Conservation (phyloP, 1,140 invertebrate genomes). For the Oreohelix idahoensis region DNA sequence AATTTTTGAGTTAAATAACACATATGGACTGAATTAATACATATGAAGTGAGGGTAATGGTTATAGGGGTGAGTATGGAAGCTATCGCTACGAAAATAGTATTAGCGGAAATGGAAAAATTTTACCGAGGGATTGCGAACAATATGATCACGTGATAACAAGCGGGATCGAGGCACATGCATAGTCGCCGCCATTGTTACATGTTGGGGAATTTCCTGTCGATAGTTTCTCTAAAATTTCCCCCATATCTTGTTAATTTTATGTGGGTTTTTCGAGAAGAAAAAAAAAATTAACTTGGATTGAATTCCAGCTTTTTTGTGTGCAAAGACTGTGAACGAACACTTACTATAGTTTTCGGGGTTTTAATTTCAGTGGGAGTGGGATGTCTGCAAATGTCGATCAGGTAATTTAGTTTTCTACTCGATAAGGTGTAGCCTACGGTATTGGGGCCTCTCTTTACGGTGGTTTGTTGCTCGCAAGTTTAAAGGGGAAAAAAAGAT, state of each 20-base stretch:
- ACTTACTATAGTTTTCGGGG: conserved; percentile 47
- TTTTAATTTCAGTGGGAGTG: conserved; percentile 63
- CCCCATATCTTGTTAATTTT: conserved; percentile 30
- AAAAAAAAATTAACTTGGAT: conserved; percentile 5
- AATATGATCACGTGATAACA: conserved; percentile 58
- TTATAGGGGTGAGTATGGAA: no score
- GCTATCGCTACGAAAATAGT: no score
- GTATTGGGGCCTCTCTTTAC: no score
- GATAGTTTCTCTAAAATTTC: conserved; percentile 43
- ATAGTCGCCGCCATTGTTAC: conserved; percentile 66
- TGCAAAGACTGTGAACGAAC: conserved; percentile 53
- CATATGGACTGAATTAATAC: no score
- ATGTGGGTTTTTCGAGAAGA: not conserved
- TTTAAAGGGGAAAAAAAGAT: no score
- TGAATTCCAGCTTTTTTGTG: conserved; percentile 37
- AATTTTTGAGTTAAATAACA: no score
- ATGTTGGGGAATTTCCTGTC: conserved; percentile 45
- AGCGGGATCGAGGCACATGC: conserved; percentile 63
- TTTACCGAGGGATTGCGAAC: no score
- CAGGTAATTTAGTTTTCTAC: no score
- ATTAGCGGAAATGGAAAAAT: no score
- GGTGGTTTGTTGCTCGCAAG: no score
- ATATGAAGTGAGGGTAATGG: no score
- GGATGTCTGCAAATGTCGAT: conserved; percentile 71
- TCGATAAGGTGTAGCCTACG: no score